These are phyloP conservation scores for Phyllotis vaccarum DNA, from an alignment of 2,797 vertebrate species.

Conservation along the genomic window DNA sequence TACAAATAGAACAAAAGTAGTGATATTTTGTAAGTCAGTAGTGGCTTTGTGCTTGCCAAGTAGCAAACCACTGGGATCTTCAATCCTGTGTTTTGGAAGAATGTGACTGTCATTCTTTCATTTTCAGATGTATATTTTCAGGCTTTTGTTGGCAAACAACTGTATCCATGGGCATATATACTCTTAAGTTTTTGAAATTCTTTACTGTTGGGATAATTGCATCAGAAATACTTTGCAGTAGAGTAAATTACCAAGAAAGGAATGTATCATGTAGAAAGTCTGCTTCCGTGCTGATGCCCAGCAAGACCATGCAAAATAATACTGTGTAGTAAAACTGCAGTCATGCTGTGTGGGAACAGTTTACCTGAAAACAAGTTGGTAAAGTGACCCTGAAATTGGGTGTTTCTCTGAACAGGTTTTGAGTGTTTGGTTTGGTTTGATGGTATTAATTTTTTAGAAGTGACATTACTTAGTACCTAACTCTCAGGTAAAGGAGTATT, in stretches of 20 bases:
- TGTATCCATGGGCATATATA: constrained; percentile 69
- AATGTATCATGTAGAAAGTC: constrained; percentile 9
- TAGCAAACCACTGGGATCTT: background rate
- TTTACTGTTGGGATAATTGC: constrained; percentile 62
- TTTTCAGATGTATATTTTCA: constrained; percentile 48
- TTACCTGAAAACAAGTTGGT: background rate
- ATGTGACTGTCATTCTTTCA: background rate
- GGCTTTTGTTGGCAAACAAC: constrained; percentile 44
- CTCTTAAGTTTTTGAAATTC: constrained; percentile 62
- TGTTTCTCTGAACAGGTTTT: constrained; percentile 8
- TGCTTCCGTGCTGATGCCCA: constrained; percentile 6
- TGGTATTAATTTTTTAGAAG: background rate
- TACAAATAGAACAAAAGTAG: background rate
- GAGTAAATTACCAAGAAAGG: constrained; percentile 47
- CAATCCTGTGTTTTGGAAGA: constrained; percentile 29
- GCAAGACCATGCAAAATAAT: background rate
- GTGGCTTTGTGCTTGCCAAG: constrained; percentile 25
- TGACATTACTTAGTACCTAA: background rate
- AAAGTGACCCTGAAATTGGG: background rate
- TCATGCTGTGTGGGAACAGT: background rate
- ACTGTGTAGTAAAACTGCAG: background rate
- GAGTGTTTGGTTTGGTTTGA: background rate
- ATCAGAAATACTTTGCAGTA: constrained; percentile 36
- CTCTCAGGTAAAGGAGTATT: background rate
- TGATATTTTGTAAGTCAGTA: background rate